Conservation (phyloP, 2,113 vertebrate species). For the Fregetta grallaria region DNA sequence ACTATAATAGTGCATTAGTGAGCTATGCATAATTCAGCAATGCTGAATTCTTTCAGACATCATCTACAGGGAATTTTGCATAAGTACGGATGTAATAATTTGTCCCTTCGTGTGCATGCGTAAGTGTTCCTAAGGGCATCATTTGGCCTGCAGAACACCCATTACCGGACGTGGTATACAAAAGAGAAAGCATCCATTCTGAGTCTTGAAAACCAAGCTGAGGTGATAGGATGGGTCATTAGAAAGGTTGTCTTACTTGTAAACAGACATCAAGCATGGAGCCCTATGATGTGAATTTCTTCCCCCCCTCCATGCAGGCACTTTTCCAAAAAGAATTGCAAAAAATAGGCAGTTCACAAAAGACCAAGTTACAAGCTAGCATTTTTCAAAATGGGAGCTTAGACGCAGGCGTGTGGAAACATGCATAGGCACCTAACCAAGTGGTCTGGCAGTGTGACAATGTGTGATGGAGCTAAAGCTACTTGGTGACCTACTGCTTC, state of each 20-base stretch:
- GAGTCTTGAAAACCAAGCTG: neutral
- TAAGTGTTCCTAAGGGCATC: neutral
- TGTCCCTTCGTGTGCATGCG: neutral
- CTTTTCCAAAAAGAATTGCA: neutral
- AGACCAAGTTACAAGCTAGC: neutral
- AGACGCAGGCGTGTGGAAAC: neutral
- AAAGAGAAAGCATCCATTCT: neutral
- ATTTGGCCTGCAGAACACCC: neutral
- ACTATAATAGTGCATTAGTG: neutral
- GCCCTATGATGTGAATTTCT: neutral
- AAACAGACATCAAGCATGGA: neutral
- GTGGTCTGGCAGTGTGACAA: neutral
- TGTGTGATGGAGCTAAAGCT: neutral
- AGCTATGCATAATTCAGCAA: conserved; percentile 25
- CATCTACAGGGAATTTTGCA: neutral
- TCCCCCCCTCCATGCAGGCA: neutral
- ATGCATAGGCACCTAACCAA: neutral
- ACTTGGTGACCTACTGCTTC: neutral
- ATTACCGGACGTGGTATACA: neutral
- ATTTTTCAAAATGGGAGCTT: neutral
- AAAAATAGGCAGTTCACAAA: neutral
- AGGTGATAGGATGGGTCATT: neutral
- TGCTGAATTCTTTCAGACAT: conserved; percentile 14
- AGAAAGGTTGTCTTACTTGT: neutral
- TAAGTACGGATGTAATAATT: conserved; percentile 16